Base-by-base conservation (phyloP, 2,888 invertebrate genomes). In the Lasioglossum vierecki region DNA sequence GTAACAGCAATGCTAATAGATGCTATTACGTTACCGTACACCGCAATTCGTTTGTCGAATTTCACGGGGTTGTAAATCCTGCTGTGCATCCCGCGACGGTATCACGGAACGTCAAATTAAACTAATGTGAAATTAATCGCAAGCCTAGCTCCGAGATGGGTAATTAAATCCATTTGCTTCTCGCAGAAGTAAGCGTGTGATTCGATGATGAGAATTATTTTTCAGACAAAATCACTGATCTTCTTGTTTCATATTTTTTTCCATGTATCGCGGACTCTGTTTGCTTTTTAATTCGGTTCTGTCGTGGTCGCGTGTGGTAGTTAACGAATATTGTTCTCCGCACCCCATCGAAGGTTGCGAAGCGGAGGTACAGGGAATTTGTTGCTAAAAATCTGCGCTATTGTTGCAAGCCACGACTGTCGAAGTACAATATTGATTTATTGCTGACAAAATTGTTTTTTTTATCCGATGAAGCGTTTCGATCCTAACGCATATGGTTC, bases 41-140 rank as follows among this genome's bases (percentile, higher is more conserved):
- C 18, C 26, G 46, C 15, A 26, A 57, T 73, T 73, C 46, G 26
- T 49, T 35, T 71, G 70, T 76, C 49, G 6, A 63, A 63, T 63
- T 63, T 26, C 60, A 63, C 30, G 30, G 26, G 60, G 60, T 63
- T 63, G 60, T 63, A n/a, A 60, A 53, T 35, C 3, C 35, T 8
- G 53, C 49, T 66, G 53, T 72, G 63, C 63, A 30, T 1, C 30
- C n/a, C 1, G 26, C 26, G 30, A 63, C 60, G 60, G 60, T 63
- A 63, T 63, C 60, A 30, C 60, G 60, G 26, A 63, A 63, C 60
- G 30, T 30, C 26, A 63, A 60, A 63, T 63, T 63, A 30, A 63
- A n/a, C 68, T 46, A 26, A 63, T 63, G 60, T 63, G 60, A 63
- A 63, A 63, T 63, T 63, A 63, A 63, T 63, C 60, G 26, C 26